Base-by-base conservation (phyloP, 2,797 vertebrate genomes). In the Sebastes miniatus region DNA sequence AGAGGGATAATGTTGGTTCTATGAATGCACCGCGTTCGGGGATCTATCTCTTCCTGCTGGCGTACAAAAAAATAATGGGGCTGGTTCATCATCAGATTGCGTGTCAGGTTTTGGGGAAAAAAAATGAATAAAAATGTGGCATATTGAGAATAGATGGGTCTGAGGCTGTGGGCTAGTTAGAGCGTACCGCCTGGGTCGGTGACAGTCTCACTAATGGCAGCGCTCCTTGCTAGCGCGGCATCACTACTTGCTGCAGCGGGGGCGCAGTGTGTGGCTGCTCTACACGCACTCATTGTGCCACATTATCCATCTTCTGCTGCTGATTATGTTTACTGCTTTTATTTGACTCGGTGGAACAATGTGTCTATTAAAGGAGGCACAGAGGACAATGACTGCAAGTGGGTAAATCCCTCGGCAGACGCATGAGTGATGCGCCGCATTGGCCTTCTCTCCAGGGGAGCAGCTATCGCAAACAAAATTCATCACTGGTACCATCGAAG, bases 1-100 rank as follows among this genome's bases (percentile, higher is more conserved):
- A 97, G 97, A 98, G 97, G 97, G 96, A 98, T 98, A 97, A 97
- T 97, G 97, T 98, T 98, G 97, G 96, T 97, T 98, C 97, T 97
- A 94, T 97, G 96, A 96, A 97, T 95, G 96, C 88, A 90, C 92
- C 96, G 96, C 96, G 70, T 90, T 90, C 61, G 27, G 81, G 87
- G 83, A 92, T 93, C 89, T 90, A 88, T 93, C 89, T 91, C 73
- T 88, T 91, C 87, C 89, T 86, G 76, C 95, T 96, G 96, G 95
- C 95, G 93, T 94, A 96, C 96, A 95, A 50, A 94, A 97, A 97
- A 97, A 97, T 97, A 98, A 98, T 97, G 96, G 97, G 83, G 93
- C 96, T 96, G 96, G 97, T 97, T 97, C 96, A 97, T 98, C 96
- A 97, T 97, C 96, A 97, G 96, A 97, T 97, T 97, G 96, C 96